Evolutionary conservation across 2,888 invertebrate genomes (phyloP), one percentile per base, ranked within the genome.

Genomic region (Entomobrya proxima): DNA sequence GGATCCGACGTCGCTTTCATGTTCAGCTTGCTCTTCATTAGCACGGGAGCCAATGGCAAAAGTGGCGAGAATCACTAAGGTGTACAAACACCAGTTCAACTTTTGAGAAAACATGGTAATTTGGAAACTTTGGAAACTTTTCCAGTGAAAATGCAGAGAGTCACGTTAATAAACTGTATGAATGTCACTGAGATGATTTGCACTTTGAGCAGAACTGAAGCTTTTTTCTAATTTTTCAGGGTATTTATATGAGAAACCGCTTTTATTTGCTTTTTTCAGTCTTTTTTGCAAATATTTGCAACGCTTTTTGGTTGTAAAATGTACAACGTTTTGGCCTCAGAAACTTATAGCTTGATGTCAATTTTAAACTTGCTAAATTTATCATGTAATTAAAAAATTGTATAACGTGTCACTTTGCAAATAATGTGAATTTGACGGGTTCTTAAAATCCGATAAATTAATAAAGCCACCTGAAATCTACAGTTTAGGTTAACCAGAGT

Each of bases 371-470:
- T 67, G 67, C 13, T 24, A 67, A 67, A 67, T 67, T 13, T 67
- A 7, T 67, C 67, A 67, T 40, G 64, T 64, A 64, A 64, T 64
- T 37, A 64, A 64, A 67, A 64, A 35, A n/a, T 37, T 37, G 35
- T 5, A 18, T 32, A 58, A 58, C 15, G 4, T 7, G 27, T 27
- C 7, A 11, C 13, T 13, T 11, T 11, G 9, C 55, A 58, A 24
- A 27, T 58, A 27, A 13, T 27, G 13, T 9, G 9, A 9, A 32
- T 27, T 24, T 13, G n/a, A n/a, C n/a, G n/a, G n/a, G n/a, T n/a
- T n/a, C n/a, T n/a, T n/a, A n/a, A n/a, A n/a, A n/a, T n/a, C n/a
- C n/a, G n/a, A 55, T 9, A 27, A 30, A 50, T 2, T 13, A 15
- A 32, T 24, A 27, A 27, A n/a, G 24, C 30, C n/a, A 32, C 27